Evolutionary conservation across 2,888 invertebrate species (phyloP).

Genomic region (Plemyria rubiginata): DNA sequence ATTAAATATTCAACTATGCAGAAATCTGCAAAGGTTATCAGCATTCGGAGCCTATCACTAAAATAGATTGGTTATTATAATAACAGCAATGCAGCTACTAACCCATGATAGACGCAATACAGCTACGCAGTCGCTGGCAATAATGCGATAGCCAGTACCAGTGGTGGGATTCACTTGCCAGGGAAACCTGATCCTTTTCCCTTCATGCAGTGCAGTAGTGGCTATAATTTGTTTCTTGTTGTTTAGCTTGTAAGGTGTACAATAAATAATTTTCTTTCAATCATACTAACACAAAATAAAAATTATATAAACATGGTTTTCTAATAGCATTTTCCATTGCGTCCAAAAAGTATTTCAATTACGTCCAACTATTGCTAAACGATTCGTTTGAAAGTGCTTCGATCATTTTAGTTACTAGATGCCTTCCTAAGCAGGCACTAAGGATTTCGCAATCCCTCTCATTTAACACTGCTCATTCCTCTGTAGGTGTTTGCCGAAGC

Average conservation of each 20-base stretch:
- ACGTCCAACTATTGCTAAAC: constrained; percentile 46
- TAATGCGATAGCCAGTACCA: constrained; percentile 56
- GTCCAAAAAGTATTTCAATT: too few relatives aligned
- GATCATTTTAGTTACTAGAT: constrained; percentile 70
- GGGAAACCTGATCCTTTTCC: too few relatives aligned
- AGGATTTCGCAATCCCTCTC: constrained; percentile 78
- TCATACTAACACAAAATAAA: too few relatives aligned
- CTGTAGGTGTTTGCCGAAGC: constrained; percentile 85
- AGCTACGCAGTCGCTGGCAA: constrained; percentile 70
- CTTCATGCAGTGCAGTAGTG: too few relatives aligned
- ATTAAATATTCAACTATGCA: constrained; percentile 3
- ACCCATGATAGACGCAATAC: constrained; percentile 47
- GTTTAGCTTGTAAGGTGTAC: too few relatives aligned
- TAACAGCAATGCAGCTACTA: constrained; percentile 27
- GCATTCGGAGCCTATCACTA: constrained; percentile 16
- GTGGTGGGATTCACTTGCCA: too few relatives aligned
- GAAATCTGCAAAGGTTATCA: constrained; percentile 7
- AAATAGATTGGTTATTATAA: constrained; percentile 29
- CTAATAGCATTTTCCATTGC: too few relatives aligned
- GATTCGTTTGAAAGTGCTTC: constrained; percentile 64
- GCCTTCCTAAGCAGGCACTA: constrained; percentile 57
- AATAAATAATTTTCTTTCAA: too few relatives aligned
- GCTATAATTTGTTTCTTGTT: too few relatives aligned
- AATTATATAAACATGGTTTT: too few relatives aligned
- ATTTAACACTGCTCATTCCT: constrained; percentile 82